phyloP scores from a whole-genome alignment of 2,797 vertebrate species.

The Ficedula albicollis region DNA sequence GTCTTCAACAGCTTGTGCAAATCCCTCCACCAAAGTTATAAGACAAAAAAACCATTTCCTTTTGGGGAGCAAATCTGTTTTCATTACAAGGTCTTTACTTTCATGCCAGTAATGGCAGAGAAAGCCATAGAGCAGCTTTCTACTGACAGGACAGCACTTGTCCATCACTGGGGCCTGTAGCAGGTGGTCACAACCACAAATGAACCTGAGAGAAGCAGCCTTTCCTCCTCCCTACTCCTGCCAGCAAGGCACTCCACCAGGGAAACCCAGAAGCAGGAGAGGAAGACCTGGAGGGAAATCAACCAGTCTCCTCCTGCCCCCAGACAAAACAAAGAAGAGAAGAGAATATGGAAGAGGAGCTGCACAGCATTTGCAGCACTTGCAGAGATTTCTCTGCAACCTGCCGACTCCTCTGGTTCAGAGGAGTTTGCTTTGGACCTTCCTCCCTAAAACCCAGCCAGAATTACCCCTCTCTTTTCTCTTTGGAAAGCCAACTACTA shows the following conservation, averaged over 20 bases:
- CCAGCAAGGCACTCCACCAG: background rate
- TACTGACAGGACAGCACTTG: background rate
- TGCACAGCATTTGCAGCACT: background rate
- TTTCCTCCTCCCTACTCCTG: background rate
- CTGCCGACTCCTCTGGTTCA: fast-evolving
- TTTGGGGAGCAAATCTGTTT: background rate
- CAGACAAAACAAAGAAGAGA: background rate
- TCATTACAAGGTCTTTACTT: background rate
- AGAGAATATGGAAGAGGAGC: background rate
- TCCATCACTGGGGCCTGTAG: background rate
- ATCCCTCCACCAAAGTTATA: background rate
- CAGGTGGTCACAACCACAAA: background rate
- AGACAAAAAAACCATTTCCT: background rate
- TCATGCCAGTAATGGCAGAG: background rate
- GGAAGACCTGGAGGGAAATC: background rate
- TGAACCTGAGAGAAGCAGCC: background rate
- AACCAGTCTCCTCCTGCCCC: background rate
- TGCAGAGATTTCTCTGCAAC: background rate
- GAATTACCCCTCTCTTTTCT: fast-evolving
- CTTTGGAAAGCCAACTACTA: background rate
- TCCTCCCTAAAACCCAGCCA: background rate
- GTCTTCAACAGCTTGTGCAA: background rate
- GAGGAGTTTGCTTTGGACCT: background rate
- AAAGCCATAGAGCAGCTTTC: background rate
- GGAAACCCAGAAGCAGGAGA: background rate